Percentiles rank a stretch among this genome's conserved stretches.
phyloP scores from a whole-genome alignment of 2,888 invertebrate species.

The Poecilobothrus nobilitatus region DNA sequence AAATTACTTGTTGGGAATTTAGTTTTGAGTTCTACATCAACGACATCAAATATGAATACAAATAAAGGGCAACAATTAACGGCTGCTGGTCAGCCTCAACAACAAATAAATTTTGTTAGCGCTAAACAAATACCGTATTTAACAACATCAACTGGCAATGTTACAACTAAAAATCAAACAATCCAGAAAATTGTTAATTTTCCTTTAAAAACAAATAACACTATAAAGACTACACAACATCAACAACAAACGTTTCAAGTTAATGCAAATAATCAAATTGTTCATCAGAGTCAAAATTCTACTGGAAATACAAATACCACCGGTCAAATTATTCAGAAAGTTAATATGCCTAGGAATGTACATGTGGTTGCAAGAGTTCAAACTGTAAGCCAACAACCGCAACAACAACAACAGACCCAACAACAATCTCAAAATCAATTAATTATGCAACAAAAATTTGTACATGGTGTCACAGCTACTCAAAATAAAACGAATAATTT shows the following conservation, averaged over 20 bases:
- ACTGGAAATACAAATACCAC: not conserved
- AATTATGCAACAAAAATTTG: conserved; percentile 33
- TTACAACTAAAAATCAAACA: conserved; percentile 7
- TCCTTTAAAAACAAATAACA: conserved; percentile 20
- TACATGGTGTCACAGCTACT: conserved; percentile 24
- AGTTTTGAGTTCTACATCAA: conserved; percentile 38
- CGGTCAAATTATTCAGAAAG: conserved; percentile 29
- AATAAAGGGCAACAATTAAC: conserved; percentile 18
- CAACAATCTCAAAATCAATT: conserved; percentile 24
- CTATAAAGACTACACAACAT: conserved; percentile 13
- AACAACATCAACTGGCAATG: conserved; percentile 30
- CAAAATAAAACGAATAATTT: conserved; percentile 20
- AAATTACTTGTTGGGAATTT: conserved; percentile 42
- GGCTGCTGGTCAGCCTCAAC: conserved; percentile 22
- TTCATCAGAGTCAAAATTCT: conserved; percentile 7
- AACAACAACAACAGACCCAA: conserved; percentile 24
- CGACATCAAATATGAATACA: conserved; percentile 24
- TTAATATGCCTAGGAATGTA: conserved; percentile 33
- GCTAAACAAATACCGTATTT: conserved; percentile 36
- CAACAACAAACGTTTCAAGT: conserved; percentile 15
- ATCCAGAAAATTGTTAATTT: conserved; percentile 23
- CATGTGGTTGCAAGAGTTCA: conserved; percentile 38
- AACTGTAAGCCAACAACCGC: conserved; percentile 23
- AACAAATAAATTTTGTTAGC: conserved; percentile 35
- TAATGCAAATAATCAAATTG: not conserved